Base-by-base conservation (phyloP, 2,888 invertebrate species). In the Colletes collaris region DNA sequence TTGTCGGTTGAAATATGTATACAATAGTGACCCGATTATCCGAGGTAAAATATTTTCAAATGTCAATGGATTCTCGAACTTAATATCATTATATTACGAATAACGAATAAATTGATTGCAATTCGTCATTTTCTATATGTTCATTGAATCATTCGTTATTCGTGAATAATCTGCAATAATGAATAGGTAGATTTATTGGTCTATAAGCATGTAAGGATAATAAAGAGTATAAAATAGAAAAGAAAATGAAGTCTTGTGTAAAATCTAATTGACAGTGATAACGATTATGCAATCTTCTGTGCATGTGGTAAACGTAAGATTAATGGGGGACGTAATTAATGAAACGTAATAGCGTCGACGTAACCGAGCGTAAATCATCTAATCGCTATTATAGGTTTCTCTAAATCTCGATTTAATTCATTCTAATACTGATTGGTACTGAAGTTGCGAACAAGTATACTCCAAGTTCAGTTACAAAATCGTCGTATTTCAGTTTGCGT, bases 281-380 rank as follows among this genome's bases (percentile, higher is more conserved):
- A 46, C 52, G 8, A 37, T 75, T 75, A 68, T 69, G 60, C 72
- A 76, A 76, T 13, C 49, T 62, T 52, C 50, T n/a, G 6, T n/a
- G 6, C 58, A n/a, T 3, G 52, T 52, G 44, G 58, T 63, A 50
- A 60, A 58, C 46, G 10, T 35, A 19, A 27, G 60, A 60, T 69
- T 60, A 67, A 67, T 16, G 46, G 27, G 35, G 49, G 46, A 1
- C 11, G 40, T 59, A 53, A 71, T 71, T 52, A 40, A 19, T 10
- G 40, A 11, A 76, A 49, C 64, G 64, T 37, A 49, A 59, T 37
- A 3, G 19, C 13, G 35, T 7, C 66, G 40, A 5, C 44, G 50
- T 13, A 19, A 56, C 49, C 2, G 44, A 64, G n/a, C 7, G 4
- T n/a, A 11, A n/a, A 27, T 44, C 37, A n/a, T 27, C n/a, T n/a